Conservation (phyloP, 2,797 vertebrate species). For the Botia kubotai region DNA sequence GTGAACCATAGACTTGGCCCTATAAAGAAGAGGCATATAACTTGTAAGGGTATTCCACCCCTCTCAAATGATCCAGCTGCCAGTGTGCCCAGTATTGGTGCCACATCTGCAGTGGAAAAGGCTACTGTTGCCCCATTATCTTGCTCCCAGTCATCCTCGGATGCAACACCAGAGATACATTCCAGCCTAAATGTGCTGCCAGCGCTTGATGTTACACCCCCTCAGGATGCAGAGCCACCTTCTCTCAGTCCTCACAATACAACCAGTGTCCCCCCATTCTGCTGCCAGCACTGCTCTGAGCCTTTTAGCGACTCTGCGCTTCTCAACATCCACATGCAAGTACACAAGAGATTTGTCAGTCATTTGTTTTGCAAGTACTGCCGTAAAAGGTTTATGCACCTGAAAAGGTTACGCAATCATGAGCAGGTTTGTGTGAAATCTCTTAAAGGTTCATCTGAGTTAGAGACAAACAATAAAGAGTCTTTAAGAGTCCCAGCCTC, state of each 20-base stretch:
- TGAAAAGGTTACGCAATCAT: constrained; percentile 88
- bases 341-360: constrained; percentile 87
- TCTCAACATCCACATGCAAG: constrained; percentile 85
- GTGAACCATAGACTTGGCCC: constrained; percentile 75
- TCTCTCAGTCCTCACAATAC: constrained; percentile 73
- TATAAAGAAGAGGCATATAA: constrained; percentile 81
- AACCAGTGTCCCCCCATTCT: constrained; percentile 78
- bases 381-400: constrained; percentile 90
- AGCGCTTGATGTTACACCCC: constrained; percentile 57
- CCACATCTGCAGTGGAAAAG: constrained; percentile 58
- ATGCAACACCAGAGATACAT: constrained; percentile 63
- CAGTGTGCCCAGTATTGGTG: constrained; percentile 58
- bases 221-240: constrained; percentile 71
- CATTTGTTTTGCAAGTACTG: constrained; percentile 91
- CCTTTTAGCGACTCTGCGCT: constrained; percentile 84
- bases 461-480: constrained; percentile 70
- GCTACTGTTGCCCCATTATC: constrained; percentile 55
- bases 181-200: constrained; percentile 57
- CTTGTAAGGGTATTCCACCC: constrained; percentile 64
- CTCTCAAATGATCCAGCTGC: constrained; percentile 63
- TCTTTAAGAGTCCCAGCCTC: constrained; percentile 58
- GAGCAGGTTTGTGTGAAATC: constrained; percentile 86
- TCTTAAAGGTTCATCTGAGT: constrained; percentile 67
- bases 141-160: constrained; percentile 67
- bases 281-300: constrained; percentile 85